Evolutionary conservation across 2,888 invertebrate species (phyloP), one percentile per base, ranked within the genome.

Genomic region (Tortricodes alternella): DNA sequence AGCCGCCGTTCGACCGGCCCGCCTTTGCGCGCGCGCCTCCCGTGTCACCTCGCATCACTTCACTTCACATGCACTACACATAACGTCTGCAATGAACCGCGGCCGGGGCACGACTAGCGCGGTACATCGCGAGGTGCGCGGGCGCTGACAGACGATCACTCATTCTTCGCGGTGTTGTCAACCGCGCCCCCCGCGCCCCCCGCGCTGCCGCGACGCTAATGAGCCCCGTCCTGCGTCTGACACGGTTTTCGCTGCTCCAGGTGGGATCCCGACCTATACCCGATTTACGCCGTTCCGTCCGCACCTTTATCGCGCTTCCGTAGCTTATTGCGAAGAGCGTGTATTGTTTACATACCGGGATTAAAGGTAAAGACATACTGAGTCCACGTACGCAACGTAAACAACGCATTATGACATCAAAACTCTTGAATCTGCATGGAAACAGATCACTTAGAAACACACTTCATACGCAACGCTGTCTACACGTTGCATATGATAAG

Each of bases 1-100:
- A 96, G 87, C 85, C 91, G 79, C 75, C 77, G 68, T 74, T 67
- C 68, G 75, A 76, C 65, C 76, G 71, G 72, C 78, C 77, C 71
- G 78, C 73, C 78, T 84, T 82, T 73, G 81, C 78, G 69, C 85
- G 80, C 60, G 82, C 83, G 71, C 85, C 89, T 74, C 85, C 89
- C 76, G 89, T 82, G 83, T 89, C 89, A 64, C 90, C 89, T 68
- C 89, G 87, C 90, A 89, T 90, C 77, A 76, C 83, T 79, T 75
- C 76, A 82, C 82, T 72, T 64, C 80, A 80, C 75, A 48, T 70
- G 61, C 79, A 78, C 78, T 69, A 72, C 83, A 83, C 86, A 84
- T 83, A 66, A 77, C 86, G 87, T 85, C 85, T 81, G 82, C 85
- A 80, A 78, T 80, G 73, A 81, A 80, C 80, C 86, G 85, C 86